phyloP scores from a whole-genome alignment of 2,888 invertebrate species.

The Crossocerus cetratus region DNA sequence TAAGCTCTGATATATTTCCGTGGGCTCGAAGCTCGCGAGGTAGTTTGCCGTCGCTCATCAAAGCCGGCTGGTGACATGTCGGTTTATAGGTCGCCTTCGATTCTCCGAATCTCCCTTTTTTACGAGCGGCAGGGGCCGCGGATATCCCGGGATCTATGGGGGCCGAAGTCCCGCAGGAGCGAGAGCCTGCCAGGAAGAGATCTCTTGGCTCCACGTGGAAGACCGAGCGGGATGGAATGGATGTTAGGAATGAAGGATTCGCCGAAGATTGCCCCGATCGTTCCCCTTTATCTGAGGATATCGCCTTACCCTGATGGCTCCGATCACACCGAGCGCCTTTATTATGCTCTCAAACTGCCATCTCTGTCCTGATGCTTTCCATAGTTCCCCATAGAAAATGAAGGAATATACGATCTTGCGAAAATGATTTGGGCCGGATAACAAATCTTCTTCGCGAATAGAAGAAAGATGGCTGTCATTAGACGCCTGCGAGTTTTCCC shows the following conservation, averaged over 20 bases:
- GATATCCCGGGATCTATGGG: conserved; percentile 5
- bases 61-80: conserved; percentile 27
- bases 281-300: conserved; percentile 24
- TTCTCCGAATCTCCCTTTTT: conserved; percentile 36
- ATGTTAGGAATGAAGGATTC: conserved; percentile 4
- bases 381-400: no score
- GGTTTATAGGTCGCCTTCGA: conserved; percentile 52
- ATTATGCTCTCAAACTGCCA: not conserved
- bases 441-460: no score
- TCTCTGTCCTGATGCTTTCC: no score
- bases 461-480: no score
- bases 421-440: no score
- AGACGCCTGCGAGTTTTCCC: no score
- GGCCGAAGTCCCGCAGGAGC: not conserved
- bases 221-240: not conserved
- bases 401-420: no score
- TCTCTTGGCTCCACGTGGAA: not conserved
- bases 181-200: not conserved
- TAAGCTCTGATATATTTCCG: conserved; percentile 16
- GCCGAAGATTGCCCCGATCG: conserved; percentile 6
- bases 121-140: conserved; percentile 24
- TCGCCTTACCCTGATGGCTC: conserved; percentile 22
- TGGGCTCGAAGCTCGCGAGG: not conserved
- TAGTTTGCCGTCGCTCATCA: conserved; percentile 4
- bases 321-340: not conserved